Conservation (phyloP, 2,888 invertebrate genomes). For the Glyphotaelius pellucidus region DNA sequence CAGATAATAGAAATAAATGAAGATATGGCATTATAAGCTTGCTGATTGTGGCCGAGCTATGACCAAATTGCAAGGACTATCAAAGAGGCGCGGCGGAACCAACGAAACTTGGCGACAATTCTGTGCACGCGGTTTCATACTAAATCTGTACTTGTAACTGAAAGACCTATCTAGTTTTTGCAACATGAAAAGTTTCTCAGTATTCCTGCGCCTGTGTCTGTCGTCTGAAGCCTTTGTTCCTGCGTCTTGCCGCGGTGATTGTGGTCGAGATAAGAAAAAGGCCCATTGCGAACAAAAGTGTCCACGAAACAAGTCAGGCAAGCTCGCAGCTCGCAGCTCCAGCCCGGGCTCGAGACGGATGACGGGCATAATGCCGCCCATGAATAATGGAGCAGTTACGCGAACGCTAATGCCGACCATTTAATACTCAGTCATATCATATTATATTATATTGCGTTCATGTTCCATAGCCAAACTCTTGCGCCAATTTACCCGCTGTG, state of each 20-base stretch:
- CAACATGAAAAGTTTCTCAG: neutral
- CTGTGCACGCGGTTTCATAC: too few species aligned
- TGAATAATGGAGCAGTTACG: slow-evolving; percentile 60
- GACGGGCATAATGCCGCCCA: slow-evolving; percentile 51
- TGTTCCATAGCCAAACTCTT: neutral
- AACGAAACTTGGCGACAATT: too few species aligned
- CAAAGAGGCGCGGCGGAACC: too few species aligned
- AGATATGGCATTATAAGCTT: too few species aligned
- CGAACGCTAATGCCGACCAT: slow-evolving; percentile 55
- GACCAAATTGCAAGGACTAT: too few species aligned
- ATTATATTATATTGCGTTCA: neutral
- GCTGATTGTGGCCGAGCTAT: too few species aligned
- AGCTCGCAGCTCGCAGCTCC: neutral
- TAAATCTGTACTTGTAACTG: too few species aligned
- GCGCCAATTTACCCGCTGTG: neutral
- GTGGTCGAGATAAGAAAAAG: neutral
- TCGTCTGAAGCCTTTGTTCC: neutral
- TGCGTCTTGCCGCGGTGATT: neutral
- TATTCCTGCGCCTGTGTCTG: neutral
- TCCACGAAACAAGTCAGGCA: neutral
- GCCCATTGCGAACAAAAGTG: neutral
- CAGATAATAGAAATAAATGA: too few species aligned
- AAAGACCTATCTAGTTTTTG: too few species aligned
- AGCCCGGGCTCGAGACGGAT: slow-evolving; percentile 32
- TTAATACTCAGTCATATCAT: slow-evolving; percentile 46